Evolutionary conservation across 64 coral and sea anemone genomes (phyloP).

Genomic region (Stichodactyla helianthus): DNA sequence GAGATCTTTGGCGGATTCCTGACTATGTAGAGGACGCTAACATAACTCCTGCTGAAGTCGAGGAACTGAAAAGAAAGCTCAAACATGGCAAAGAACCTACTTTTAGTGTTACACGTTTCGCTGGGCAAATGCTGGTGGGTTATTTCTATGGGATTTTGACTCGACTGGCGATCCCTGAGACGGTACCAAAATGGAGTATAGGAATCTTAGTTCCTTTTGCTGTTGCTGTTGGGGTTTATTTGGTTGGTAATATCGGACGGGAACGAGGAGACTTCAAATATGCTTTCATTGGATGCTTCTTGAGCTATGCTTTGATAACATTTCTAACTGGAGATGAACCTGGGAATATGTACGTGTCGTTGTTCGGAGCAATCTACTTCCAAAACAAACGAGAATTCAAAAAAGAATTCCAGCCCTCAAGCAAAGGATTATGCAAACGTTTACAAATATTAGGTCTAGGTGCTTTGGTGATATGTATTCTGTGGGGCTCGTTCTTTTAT

Average conservation of each 20-base stretch:
- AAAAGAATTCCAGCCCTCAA: constrained; percentile 31
- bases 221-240: constrained; percentile 83
- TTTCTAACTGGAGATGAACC: constrained; percentile 74
- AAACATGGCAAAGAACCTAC: constrained; percentile 64
- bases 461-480: constrained; percentile 51
- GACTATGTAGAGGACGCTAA: constrained; percentile 98
- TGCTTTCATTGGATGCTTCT: constrained; percentile 59
- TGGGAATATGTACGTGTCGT: constrained; percentile 83
- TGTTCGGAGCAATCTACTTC: constrained; percentile 78
- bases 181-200: constrained; percentile 53
- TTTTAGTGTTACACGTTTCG: constrained; percentile 83
- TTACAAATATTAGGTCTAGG: constrained; percentile 64
- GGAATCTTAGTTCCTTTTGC: constrained; percentile 79
- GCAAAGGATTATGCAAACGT: constrained; percentile 63
- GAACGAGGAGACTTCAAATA: constrained; percentile 94
- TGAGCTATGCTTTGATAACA: constrained; percentile 60
- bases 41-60: constrained; percentile 48
- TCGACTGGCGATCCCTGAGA: constrained; percentile 87
- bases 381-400: constrained; percentile 74
- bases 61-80: constrained; percentile 68
- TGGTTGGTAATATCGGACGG: constrained; percentile 90
- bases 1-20: constrained; percentile 95
- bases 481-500: constrained; percentile 89
- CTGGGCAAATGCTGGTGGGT: constrained; percentile 94
- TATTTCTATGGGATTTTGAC: constrained; percentile 94